Conservation (phyloP, 2,888 invertebrate genomes). For the Cacoxenus indagator region DNA sequence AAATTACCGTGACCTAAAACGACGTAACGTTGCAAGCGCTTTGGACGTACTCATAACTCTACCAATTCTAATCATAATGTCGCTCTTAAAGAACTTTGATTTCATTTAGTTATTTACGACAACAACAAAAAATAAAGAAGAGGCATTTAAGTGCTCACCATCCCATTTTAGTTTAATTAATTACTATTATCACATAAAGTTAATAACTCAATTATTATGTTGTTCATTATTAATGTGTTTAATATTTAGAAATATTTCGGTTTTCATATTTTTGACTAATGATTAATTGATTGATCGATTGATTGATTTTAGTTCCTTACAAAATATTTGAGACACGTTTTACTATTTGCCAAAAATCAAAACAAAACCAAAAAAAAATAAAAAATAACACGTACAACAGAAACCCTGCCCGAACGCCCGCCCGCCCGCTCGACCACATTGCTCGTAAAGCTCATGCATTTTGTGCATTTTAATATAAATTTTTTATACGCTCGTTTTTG, state of each 20-base stretch:
- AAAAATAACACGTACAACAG: conserved; percentile 17
- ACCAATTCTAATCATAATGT: neutral
- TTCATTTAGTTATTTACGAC: neutral
- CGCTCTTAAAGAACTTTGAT: neutral
- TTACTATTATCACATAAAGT: neutral
- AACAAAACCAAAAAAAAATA: conserved; percentile 9
- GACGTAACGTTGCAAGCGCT: neutral
- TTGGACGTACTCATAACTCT: neutral
- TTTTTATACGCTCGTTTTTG: conserved; percentile 6
- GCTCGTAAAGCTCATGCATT: conserved; percentile 48
- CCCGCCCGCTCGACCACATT: neutral
- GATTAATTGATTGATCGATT: neutral
- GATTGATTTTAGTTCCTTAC: neutral
- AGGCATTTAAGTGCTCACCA: conserved; percentile 10
- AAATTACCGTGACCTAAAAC: neutral
- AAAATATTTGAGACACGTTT: neutral
- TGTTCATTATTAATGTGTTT: neutral
- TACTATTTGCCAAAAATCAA: neutral
- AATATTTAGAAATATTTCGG: neutral
- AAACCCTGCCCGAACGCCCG: neutral
- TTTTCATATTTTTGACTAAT: neutral
- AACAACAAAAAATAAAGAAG: neutral
- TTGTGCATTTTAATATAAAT: conserved; percentile 48
- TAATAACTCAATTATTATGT: neutral
- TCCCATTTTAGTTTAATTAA: neutral